Base-by-base conservation (phyloP, 2,113 vertebrate species). In the Hippolais icterina region DNA sequence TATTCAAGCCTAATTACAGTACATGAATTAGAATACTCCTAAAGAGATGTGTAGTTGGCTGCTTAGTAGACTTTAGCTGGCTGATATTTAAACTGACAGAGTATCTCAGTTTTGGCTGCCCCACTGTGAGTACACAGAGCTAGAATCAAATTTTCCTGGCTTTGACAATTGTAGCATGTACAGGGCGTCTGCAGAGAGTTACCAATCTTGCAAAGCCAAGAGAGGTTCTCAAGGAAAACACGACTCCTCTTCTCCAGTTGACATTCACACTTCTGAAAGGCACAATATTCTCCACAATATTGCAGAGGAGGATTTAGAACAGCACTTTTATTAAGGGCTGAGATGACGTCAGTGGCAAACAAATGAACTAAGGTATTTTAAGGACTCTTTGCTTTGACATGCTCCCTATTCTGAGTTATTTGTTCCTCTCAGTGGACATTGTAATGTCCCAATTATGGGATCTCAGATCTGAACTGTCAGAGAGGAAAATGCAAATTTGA, bases 1-100 rank as follows among this genome's bases (percentile, higher is more conserved):
- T 65, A 89, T 96, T 94, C 92, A 91, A 93, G 88, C 75, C 75
- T 97, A 96, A 97, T 96, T 96, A 94, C 77, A 93, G 70, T 54
- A 78, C 39, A 94, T 82, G 46, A 94, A 93, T 96, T 89, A 93
- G 53, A 68, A 50, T 29, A 89, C 59, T 80, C 39, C 80, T 87
- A 78, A 94, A 95, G 86, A 94, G 92, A 95, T 56, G 10, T 57
- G 57, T 56, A 50, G 25, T 41, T 93, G 69, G 72, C 68, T 94
- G 61, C 83, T 95, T 95, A 89, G 44, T 77, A 90, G 25, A 86
- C 71, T 96, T 95, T 66, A 89, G 28, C 31, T 96, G 86, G 59
- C 46, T 52, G 87, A 64, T 41, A 81, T 78, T 94, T 76, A 89
- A 97, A 87, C 37, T 47, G 31, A 88, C 65, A 95, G 52, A 79